Percentiles rank a stretch among this genome's conserved stretches.
These are phyloP conservation scores for Phainopepla nitens DNA, from an alignment of 2,113 vertebrate species.

Conservation along the genomic window DNA sequence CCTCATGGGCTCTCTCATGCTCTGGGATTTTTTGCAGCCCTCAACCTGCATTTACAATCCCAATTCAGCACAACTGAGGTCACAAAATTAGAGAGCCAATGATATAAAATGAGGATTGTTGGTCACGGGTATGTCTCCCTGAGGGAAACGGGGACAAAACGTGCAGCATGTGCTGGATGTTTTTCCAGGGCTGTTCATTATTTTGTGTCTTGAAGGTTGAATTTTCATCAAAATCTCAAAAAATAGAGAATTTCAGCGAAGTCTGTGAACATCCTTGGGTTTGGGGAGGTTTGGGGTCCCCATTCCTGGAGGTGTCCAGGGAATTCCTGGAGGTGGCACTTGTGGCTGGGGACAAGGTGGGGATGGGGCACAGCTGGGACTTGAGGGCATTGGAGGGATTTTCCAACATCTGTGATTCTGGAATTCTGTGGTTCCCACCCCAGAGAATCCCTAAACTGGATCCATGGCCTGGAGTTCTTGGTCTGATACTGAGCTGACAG, in stretches of 20 bases:
- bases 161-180: rapidly evolving
- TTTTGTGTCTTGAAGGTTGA: not conserved
- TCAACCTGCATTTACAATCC: not conserved
- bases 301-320: not conserved
- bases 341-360: not conserved
- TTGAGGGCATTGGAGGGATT: not conserved
- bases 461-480: not conserved
- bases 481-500: not conserved
- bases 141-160: not conserved
- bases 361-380: rapidly evolving
- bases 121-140: not conserved
- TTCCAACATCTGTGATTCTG: not conserved
- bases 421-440: not conserved
- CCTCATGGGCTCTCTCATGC: not conserved
- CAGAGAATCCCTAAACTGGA: not conserved
- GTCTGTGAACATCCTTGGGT: not conserved
- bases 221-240: not conserved
- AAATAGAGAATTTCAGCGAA: not conserved
- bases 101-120: not conserved
- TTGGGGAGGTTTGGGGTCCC: not conserved
- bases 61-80: not conserved
- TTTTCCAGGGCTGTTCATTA: not conserved
- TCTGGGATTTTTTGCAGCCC: not conserved
- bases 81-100: not conserved
- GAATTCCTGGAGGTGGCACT: not conserved